Percentiles rank a stretch among this genome's conserved stretches.
These are phyloP conservation scores for Aporrectodea caliginosa DNA, from an alignment of 1,140 invertebrate genomes.

Conservation along the genomic window DNA sequence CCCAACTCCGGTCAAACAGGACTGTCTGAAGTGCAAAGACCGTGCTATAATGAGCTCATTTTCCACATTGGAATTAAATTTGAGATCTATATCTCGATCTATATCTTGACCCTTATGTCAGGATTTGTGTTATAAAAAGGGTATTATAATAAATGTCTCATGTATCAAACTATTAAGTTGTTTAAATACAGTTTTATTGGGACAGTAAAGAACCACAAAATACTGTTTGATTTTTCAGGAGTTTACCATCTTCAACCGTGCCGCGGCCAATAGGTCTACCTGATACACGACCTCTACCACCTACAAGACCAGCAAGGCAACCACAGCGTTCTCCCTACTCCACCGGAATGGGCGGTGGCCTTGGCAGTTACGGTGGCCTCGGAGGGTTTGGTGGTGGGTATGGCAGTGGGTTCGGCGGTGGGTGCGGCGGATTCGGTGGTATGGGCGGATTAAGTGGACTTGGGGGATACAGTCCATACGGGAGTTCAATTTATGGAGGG, in stretches of 20 bases:
- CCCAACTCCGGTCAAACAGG: too few relatives aligned
- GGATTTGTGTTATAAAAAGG: too few relatives aligned
- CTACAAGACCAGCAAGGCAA: slow-evolving; percentile 19
- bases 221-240: not conserved
- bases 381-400: slow-evolving; percentile 28
- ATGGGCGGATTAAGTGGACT: slow-evolving; percentile 45
- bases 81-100: too few relatives aligned
- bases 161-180: too few relatives aligned
- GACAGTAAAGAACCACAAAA: not conserved
- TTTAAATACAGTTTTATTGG: too few relatives aligned
- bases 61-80: too few relatives aligned
- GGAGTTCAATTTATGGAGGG: slow-evolving; percentile 35
- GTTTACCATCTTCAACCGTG: not conserved
- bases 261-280: not conserved
- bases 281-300: slow-evolving; percentile 27
- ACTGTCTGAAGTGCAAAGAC: too few relatives aligned
- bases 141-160: too few relatives aligned
- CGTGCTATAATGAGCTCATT: too few relatives aligned
- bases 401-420: slow-evolving; percentile 36
- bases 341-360: slow-evolving; percentile 27
- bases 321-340: slow-evolving; percentile 38
- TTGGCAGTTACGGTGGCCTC: too few relatives aligned
- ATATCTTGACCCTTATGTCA: too few relatives aligned
- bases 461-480: slow-evolving; percentile 47
- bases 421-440: slow-evolving; percentile 45